phyloP scores from a whole-genome alignment of 2,888 invertebrate species.

The Leistus spinibarbis region DNA sequence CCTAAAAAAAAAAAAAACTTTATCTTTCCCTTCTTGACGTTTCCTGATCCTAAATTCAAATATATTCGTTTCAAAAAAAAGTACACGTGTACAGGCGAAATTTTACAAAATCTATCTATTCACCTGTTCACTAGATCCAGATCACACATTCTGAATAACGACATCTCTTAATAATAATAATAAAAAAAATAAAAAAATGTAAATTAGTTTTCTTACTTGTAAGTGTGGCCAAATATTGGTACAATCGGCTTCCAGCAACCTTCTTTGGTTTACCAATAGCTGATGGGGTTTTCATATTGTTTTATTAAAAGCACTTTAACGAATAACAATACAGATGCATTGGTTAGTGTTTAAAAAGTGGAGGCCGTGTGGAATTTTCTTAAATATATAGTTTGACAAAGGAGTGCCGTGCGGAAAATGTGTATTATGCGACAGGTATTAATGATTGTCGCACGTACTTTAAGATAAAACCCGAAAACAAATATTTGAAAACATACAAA shows the following conservation, averaged over 20 bases:
- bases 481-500: neutral
- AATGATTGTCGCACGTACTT: neutral
- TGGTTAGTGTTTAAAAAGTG: neutral
- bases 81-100: too few species aligned
- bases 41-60: too few species aligned
- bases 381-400: conserved; percentile 17
- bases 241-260: conserved; percentile 38
- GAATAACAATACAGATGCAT: neutral
- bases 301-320: neutral
- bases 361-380: conserved; percentile 24
- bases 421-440: neutral
- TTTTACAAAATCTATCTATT: too few species aligned
- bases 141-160: neutral
- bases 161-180: neutral
- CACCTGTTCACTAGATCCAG: too few species aligned
- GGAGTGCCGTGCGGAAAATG: conserved; percentile 36
- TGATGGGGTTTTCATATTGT: conserved; percentile 21
- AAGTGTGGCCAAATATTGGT: conserved; percentile 40
- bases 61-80: too few species aligned
- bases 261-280: conserved; percentile 7
- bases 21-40: too few species aligned
- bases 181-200: neutral
- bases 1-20: conserved; percentile 49
- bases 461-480: neutral
- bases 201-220: conserved; percentile 37